A percentile compares a stretch with the other conserved stretches of the same genome.
Evolutionary conservation across 92 coral and sea anemone genomes (phyloP).

Genomic region (Galaxea fascicularis): DNA sequence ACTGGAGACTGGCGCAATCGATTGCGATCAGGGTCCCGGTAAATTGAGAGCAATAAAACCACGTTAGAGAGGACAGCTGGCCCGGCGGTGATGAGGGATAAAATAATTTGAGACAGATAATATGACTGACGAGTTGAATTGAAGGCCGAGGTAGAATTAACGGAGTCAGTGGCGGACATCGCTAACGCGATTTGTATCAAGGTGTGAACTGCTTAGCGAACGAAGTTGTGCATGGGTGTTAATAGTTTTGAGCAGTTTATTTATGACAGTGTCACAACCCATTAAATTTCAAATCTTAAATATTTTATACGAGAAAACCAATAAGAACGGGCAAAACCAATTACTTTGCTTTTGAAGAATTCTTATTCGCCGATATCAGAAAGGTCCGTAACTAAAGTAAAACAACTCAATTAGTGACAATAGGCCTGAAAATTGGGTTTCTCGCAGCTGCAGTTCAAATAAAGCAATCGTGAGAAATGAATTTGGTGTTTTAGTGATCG

Average conservation of each 20-base stretch:
- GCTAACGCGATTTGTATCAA: neutral
- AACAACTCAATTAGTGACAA: too few relatives aligned
- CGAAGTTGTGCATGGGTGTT: neutral
- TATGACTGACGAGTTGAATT: neutral
- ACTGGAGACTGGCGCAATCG: neutral
- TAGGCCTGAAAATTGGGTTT: too few relatives aligned
- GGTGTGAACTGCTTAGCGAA: neutral
- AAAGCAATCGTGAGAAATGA: too few relatives aligned
- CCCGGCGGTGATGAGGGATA: neutral
- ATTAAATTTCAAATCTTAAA: too few relatives aligned
- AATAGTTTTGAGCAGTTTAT: too few relatives aligned
- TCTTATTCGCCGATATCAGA: too few relatives aligned
- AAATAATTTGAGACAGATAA: neutral
- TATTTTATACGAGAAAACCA: too few relatives aligned
- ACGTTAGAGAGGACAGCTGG: conserved; percentile 24
- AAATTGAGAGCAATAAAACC: conserved; percentile 12
- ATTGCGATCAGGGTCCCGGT: conserved; percentile 14
- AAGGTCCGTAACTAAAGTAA: too few relatives aligned
- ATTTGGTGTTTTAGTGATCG: too few relatives aligned
- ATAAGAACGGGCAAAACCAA: neutral
- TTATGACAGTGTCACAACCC: neutral
- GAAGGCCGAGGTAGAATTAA: neutral
- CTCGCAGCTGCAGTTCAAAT: too few relatives aligned
- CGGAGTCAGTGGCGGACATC: neutral
- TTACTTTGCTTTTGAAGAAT: neutral